phyloP scores from a whole-genome alignment of 2,113 vertebrate species.

The Tenebrosternarchus preto region DNA sequence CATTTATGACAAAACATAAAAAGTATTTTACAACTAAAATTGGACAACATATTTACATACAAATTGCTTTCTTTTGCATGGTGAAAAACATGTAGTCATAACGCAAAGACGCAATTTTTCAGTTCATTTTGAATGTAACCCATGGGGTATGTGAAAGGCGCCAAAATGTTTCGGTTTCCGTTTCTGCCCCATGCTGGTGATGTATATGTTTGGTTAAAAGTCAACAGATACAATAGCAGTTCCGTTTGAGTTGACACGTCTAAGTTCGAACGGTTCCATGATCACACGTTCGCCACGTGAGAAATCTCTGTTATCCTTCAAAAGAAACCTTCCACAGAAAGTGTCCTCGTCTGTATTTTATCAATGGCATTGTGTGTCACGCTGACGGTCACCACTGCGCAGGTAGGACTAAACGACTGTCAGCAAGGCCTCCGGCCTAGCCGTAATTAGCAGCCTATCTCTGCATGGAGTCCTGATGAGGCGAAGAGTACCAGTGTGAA shows the following conservation, averaged over 20 bases:
- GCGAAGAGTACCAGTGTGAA: constrained; percentile 98
- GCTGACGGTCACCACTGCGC: constrained; percentile 67
- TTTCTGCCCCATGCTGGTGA: constrained; percentile 67
- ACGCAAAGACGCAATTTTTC: constrained; percentile 51
- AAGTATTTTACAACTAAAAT: constrained; percentile 99
- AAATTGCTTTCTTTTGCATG: constrained; percentile 79
- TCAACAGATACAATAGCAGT: constrained; percentile 70
- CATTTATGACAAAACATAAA: constrained; percentile 99
- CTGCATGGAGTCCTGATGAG: constrained; percentile 99
- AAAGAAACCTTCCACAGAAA: constrained; percentile 32
- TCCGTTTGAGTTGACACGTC: constrained; percentile 61
- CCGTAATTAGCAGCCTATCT: constrained; percentile 77
- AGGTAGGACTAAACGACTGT: constrained; percentile 63
- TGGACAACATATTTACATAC: constrained; percentile 97
- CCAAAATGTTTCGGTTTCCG: constrained; percentile 56
- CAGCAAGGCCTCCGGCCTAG: constrained; percentile 59
- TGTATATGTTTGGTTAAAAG: constrained; percentile 75
- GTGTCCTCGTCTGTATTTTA: constrained; percentile 46
- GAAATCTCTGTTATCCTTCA: constrained; percentile 55
- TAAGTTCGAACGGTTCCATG: constrained; percentile 61
- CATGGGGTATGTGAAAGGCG: constrained; percentile 27
- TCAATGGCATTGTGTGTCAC: constrained; percentile 58
- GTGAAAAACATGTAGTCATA: constrained; percentile 66
- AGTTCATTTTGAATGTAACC: constrained; percentile 22
- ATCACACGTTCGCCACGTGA: constrained; percentile 57